A percentile compares a stretch with the other conserved stretches of the same genome.
These are phyloP conservation scores for Ferrisia virgata DNA, from an alignment of 2,888 invertebrate species.

Conservation along the genomic window DNA sequence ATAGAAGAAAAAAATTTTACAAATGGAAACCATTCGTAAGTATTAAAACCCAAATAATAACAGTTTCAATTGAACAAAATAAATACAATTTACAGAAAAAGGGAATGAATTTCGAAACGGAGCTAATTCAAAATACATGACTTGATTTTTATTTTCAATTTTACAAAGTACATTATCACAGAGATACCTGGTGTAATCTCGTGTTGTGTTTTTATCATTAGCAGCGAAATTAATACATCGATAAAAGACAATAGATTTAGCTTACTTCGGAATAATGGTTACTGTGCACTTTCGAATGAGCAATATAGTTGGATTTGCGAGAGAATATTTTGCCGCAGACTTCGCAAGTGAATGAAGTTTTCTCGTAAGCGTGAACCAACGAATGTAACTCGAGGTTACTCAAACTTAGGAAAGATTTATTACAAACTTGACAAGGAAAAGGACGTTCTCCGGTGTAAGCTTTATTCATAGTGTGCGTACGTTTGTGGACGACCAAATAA, in stretches of 20 bases:
- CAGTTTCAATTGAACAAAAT: no score
- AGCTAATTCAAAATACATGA: neutral
- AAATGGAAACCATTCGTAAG: neutral
- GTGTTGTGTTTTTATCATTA: neutral
- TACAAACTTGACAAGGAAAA: conserved; percentile 47
- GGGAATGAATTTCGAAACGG: no score
- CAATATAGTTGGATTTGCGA: conserved; percentile 48
- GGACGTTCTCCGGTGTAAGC: conserved; percentile 49
- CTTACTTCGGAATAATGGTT: conserved; percentile 26
- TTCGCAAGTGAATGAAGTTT: conserved; percentile 48
- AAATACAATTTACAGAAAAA: neutral
- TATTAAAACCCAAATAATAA: neutral
- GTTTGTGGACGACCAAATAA: conserved; percentile 48
- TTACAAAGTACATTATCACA: conserved; percentile 1
- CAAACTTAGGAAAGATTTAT: conserved; percentile 48
- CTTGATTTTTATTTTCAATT: no score
- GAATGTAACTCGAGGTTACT: conserved; percentile 48
- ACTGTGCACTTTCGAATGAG: conserved; percentile 48
- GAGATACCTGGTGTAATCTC: neutral
- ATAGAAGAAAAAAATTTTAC: neutral
- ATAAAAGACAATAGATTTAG: neutral
- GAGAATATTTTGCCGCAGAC: conserved; percentile 49
- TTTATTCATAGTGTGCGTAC: conserved; percentile 48
- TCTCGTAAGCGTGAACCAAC: conserved; percentile 48
- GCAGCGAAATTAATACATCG: neutral